Base-by-base conservation (phyloP, 2,113 vertebrate species). In the Coturnix japonica region DNA sequence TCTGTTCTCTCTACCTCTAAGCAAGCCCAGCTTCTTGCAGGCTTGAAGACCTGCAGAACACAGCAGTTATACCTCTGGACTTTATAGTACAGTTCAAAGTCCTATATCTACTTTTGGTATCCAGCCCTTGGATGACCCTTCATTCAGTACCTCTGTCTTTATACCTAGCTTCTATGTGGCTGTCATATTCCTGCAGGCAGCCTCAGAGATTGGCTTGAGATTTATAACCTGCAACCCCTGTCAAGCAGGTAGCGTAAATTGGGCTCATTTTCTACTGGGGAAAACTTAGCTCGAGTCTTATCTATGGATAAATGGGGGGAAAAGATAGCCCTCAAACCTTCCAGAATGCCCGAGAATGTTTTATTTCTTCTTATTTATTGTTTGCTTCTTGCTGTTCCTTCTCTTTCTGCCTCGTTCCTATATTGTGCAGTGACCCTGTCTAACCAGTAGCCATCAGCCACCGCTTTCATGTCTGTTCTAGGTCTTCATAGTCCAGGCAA, bases 401-500 rank as follows among this genome's bases (percentile, higher is more conserved):
- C 88, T 70, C 90, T 91, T 93, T 93, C 75, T 84, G 69, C 77
- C 51, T 88, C 82, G 73, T 25, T 70, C 56, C 73, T 80, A 25
- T 53, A 9, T 33, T 54, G 35, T 87, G 46, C 54, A 81, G 39
- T 90, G 64, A 93, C 57, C 82, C 56, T 56, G 22, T 81, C 60
- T 31, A 85, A 74, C 56, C 91, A 77, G 35, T 95, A 95, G 90
- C 23, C 76, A 41, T 28, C 75, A 90, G 54, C 28, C 81, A 79
- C n/a, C 25, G 11, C 85, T 96, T 94, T 53, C 67, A 74, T 87
- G 30, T 85, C 71, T 92, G 82, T 91, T 89, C 10, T 94, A 96
- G 91, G 49, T n/a, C 57, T 72, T 81, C 61, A 73, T 95, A 96
- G 90, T 82, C 85, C 94, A 93, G 54, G 69, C 89, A 91, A 97